A percentile compares a stretch with the other conserved stretches of the same genome.
These are phyloP conservation scores for Bufotes viridis DNA, from an alignment of 2,797 vertebrate genomes.

Conservation along the genomic window DNA sequence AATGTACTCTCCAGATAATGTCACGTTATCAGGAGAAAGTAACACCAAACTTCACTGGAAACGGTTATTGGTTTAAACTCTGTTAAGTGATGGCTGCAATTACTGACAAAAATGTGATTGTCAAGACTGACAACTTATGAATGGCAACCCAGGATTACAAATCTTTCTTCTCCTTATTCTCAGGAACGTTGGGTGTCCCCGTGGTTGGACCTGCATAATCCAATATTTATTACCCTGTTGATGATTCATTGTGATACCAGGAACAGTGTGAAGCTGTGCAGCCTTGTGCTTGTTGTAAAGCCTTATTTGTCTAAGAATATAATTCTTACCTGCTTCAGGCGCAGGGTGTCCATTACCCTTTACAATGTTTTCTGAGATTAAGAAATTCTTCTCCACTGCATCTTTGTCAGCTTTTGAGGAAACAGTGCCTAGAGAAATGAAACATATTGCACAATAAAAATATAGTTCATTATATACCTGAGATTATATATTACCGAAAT, in stretches of 20 bases:
- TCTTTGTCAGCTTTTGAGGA: slow-evolving; percentile 70
- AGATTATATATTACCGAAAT: background rate
- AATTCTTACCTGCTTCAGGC: slow-evolving; percentile 86
- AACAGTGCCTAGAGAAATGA: slow-evolving; percentile 68
- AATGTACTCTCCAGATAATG: background rate
- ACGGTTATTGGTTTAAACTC: background rate
- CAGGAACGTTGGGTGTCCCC: too few species aligned
- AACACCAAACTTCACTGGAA: background rate
- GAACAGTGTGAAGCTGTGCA: background rate
- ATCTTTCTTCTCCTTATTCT: too few species aligned
- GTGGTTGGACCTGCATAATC: too few species aligned
- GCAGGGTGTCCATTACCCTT: slow-evolving; percentile 78
- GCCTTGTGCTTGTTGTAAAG: background rate
- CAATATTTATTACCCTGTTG: too few species aligned
- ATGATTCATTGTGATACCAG: too few species aligned
- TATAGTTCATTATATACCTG: background rate
- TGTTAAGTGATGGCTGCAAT: background rate
- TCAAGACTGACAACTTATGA: background rate
- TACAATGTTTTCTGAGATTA: slow-evolving; percentile 75
- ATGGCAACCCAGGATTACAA: too few species aligned
- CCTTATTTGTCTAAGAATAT: background rate
- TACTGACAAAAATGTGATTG: background rate
- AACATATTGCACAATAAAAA: slow-evolving; percentile 10
- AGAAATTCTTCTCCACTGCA: slow-evolving; percentile 71
- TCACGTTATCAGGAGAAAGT: background rate